Evolutionary conservation across 1,140 invertebrate species (phyloP).

Genomic region (Panulirus ornatus): DNA sequence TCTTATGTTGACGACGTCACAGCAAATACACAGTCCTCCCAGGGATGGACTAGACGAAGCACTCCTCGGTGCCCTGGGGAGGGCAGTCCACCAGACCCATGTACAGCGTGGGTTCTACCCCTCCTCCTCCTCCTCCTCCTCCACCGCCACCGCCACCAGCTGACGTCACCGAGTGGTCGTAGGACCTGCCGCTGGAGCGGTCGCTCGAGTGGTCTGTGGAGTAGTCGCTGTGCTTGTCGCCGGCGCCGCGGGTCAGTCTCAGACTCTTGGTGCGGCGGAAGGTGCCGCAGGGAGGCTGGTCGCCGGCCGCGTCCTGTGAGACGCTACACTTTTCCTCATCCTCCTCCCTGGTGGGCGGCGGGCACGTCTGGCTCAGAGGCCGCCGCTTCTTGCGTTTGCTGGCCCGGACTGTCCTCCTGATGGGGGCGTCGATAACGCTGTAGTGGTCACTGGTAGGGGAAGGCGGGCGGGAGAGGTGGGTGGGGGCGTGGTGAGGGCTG

Average conservation of each 20-base stretch:
- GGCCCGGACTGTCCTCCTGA: conserved; percentile 51
- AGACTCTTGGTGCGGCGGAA: conserved; percentile 63
- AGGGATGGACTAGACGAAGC: conserved; percentile 49
- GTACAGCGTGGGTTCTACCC: conserved; percentile 35
- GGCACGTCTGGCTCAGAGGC: conserved; percentile 49
- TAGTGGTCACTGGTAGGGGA: conserved; percentile 54
- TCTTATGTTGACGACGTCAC: background rate
- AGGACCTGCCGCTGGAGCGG: conserved; percentile 45
- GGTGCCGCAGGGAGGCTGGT: conserved; percentile 21
- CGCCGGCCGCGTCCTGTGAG: background rate
- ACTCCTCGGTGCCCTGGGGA: conserved; percentile 46
- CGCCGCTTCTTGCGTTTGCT: conserved; percentile 57
- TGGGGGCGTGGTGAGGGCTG: conserved; percentile 17
- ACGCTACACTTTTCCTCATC: background rate
- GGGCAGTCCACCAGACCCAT: conserved; percentile 54
- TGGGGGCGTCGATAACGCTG: conserved; percentile 50
- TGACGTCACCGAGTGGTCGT: conserved; percentile 35
- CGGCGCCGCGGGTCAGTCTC: conserved; percentile 10
- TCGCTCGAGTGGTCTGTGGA: conserved; percentile 54
- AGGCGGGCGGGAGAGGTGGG: background rate
- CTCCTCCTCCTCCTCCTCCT: too few relatives aligned
- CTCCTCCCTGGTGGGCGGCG: conserved; percentile 2
- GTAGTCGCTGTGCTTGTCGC: conserved; percentile 34
- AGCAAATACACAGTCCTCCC: background rate
- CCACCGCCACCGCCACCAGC: background rate